Conservation (phyloP, 2,113 vertebrate genomes). For the Climacteris rufus region DNA sequence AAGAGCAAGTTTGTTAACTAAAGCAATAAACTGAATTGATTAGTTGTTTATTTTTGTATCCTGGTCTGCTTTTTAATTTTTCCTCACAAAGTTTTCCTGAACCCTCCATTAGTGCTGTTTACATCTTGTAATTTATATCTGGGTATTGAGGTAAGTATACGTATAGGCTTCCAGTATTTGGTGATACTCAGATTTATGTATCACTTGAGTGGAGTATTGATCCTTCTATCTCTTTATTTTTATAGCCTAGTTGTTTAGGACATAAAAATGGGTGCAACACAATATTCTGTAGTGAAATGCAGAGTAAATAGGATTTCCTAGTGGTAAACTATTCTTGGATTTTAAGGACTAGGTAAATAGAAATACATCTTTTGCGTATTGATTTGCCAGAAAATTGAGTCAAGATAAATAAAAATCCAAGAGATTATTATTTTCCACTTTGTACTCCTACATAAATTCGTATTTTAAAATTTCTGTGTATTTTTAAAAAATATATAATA, state of each 20-base stretch:
- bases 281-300: not conserved
- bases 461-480: not conserved
- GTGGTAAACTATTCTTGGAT: not conserved
- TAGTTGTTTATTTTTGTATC: not conserved
- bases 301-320: not conserved
- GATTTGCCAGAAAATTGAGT: not conserved
- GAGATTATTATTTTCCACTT: not conserved
- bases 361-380: not conserved
- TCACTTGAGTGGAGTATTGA: conserved; percentile 24
- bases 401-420: not conserved
- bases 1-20: not conserved
- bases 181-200: not conserved
- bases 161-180: not conserved
- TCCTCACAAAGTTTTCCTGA: not conserved
- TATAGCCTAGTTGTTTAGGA: not conserved
- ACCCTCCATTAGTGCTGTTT: not conserved
- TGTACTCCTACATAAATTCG: not conserved
- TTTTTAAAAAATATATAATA: not conserved
- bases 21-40: not conserved
- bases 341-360: not conserved
- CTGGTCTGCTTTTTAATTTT: not conserved
- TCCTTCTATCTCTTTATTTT: not conserved
- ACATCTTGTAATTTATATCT: not conserved
- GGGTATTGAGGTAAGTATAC: not conserved
- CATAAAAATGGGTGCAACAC: not conserved